Percentiles rank a stretch among this genome's conserved stretches.
Evolutionary conservation across 2,888 invertebrate genomes (phyloP).

Genomic region (Limnephilus lunatus): DNA sequence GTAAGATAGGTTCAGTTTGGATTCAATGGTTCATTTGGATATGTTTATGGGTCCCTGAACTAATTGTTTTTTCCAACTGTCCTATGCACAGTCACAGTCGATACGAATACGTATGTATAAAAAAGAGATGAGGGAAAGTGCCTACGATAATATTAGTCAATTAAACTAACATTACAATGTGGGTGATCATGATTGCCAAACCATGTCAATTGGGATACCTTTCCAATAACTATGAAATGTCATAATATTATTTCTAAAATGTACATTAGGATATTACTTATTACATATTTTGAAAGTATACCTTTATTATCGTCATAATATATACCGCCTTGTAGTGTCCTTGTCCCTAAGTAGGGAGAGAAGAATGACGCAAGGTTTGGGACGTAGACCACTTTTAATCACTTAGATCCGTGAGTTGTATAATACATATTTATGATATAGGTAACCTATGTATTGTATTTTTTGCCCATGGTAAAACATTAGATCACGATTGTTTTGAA

Average conservation of each 20-base stretch:
- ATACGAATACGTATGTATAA: background rate
- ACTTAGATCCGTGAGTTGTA: background rate
- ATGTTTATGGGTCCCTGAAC: background rate
- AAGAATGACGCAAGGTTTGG: background rate
- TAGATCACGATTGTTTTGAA: background rate
- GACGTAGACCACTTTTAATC: background rate
- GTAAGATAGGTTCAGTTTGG: background rate
- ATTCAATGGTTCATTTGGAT: background rate
- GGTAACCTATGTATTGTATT: background rate
- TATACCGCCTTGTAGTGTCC: background rate
- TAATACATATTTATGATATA: background rate
- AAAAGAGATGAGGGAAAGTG: background rate
- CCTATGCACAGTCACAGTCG: background rate
- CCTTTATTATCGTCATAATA: background rate
- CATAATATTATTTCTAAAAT: background rate
- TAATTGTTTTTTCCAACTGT: background rate
- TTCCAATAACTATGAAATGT: background rate
- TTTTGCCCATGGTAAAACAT: background rate
- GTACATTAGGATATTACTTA: background rate
- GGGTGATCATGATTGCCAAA: background rate
- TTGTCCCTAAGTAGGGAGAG: background rate
- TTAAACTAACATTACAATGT: background rate
- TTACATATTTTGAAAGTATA: background rate
- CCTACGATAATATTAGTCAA: background rate
- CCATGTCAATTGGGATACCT: background rate